Conservation (phyloP, 1,140 invertebrate species). For the Drosophila asahinai region DNA sequence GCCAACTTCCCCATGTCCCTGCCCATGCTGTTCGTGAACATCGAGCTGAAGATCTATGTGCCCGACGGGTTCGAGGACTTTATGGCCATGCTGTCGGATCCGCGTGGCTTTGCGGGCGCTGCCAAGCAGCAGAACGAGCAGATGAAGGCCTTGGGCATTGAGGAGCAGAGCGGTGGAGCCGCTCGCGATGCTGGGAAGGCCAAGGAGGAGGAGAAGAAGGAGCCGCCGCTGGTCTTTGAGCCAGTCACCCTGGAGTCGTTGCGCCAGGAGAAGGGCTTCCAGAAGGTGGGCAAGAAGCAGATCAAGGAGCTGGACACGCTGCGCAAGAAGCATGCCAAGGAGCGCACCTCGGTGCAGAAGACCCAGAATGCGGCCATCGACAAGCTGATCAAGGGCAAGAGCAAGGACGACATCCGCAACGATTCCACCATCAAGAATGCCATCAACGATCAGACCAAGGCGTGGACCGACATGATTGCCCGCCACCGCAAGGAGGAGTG, state of each 20-base stretch:
- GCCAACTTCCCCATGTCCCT: conserved; percentile 99
- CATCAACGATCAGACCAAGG: conserved; percentile 95
- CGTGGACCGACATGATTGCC: conserved; percentile 97
- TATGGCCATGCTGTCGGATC: conserved; percentile 98
- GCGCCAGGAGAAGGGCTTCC: conserved; percentile 96
- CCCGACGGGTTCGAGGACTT: conserved; percentile 99
- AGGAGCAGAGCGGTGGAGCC: conserved; percentile 89
- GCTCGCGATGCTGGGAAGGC: conserved; percentile 86
- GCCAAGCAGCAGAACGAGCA: conserved; percentile 94
- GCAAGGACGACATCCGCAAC: conserved; percentile 92
- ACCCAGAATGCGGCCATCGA: conserved; percentile 97
- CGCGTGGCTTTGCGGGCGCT: conserved; percentile 95
- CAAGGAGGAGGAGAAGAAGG: conserved; percentile 90
- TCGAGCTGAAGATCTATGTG: conserved; percentile 99
- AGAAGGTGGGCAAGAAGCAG: conserved; percentile 98
- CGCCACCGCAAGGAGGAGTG: conserved; percentile 97
- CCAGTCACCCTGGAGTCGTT: conserved; percentile 96
- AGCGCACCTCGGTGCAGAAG: conserved; percentile 96
- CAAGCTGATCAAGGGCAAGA: conserved; percentile 97
- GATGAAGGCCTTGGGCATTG: conserved; percentile 97
- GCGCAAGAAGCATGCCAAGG: conserved; percentile 97
- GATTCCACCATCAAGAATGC: conserved; percentile 92
- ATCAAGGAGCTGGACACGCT: conserved; percentile 97
- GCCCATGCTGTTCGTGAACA: conserved; percentile 99
- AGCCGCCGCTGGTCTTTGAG: conserved; percentile 92